A percentile compares a stretch with the other conserved stretches of the same genome.
phyloP scores from a whole-genome alignment of 1,140 invertebrate genomes.

The Ceratoteleas bidentatus region DNA sequence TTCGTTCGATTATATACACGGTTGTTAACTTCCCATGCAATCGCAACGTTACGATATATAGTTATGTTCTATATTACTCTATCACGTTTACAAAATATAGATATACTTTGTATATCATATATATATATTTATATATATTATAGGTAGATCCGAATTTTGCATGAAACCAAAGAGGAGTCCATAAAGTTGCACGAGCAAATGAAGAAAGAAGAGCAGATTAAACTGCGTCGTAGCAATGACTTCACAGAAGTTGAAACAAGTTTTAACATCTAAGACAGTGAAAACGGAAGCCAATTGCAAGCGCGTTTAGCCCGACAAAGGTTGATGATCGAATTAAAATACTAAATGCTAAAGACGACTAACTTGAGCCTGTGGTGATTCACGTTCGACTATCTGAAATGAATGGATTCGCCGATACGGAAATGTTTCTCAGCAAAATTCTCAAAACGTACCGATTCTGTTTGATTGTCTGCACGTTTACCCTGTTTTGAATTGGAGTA shows the following conservation, averaged over 20 bases:
- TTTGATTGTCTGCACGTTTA: no score
- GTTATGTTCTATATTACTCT: slow-evolving; percentile 13
- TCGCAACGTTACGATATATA: slow-evolving; percentile 17
- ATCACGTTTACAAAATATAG: slow-evolving; percentile 16
- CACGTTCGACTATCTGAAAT: slow-evolving; percentile 16
- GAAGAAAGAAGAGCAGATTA: no score
- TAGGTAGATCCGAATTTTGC: slow-evolving; percentile 4
- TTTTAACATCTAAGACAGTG: slow-evolving; percentile 21
- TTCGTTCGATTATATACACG: slow-evolving; percentile 16
- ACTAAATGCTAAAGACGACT: slow-evolving; percentile 34
- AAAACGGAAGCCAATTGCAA: background rate
- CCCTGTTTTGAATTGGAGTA: no score
- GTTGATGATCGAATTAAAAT: slow-evolving; percentile 27
- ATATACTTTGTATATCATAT: slow-evolving; percentile 32
- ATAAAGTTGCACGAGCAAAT: no score
- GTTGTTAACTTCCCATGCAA: slow-evolving; percentile 12
- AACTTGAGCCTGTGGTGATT: slow-evolving; percentile 28
- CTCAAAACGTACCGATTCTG: no score
- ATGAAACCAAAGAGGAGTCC: slow-evolving; percentile 4
- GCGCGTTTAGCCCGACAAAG: slow-evolving; percentile 31
- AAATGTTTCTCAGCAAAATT: no score
- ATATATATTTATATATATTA: no score
- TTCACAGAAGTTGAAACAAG: slow-evolving; percentile 28
- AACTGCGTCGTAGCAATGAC: slow-evolving; percentile 4
- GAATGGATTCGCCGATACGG: slow-evolving; percentile 4